Conservation (phyloP, 1,140 invertebrate species). For the Thaumetopoea pityocampa region DNA sequence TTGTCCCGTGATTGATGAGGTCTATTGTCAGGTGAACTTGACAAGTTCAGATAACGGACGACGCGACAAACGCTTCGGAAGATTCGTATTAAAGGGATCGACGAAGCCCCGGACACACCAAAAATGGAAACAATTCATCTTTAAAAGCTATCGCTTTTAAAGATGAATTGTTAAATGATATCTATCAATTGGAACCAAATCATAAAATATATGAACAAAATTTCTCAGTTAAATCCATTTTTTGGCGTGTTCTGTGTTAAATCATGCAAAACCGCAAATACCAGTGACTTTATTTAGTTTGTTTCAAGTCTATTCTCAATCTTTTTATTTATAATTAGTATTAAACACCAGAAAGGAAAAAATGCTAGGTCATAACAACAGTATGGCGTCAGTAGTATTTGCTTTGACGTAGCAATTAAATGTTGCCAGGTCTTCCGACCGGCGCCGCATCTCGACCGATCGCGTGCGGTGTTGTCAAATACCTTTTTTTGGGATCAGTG, state of each 20-base stretch:
- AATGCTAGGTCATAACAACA: no score
- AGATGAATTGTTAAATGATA: no score
- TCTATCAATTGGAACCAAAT: no score
- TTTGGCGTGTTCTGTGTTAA: constrained; percentile 7
- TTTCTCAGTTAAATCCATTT: no score
- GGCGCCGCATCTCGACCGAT: background rate
- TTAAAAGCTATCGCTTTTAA: background rate
- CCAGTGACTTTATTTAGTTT: no score
- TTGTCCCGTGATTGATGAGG: constrained; percentile 55
- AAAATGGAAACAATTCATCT: constrained; percentile 3
- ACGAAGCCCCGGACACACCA: constrained; percentile 22
- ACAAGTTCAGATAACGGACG: constrained; percentile 55
- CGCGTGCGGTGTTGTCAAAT: constrained; percentile 30
- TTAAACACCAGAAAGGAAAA: no score
- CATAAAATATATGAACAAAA: no score
- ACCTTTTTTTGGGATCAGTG: constrained; percentile 99
- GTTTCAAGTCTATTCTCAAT: no score
- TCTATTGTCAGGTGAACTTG: constrained; percentile 49
- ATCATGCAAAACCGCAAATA: constrained; percentile 1
- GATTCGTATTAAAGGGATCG: constrained; percentile 32
- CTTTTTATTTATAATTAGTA: no score
- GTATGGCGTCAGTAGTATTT: background rate
- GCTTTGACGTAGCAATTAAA: background rate
- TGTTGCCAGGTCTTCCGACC: background rate
- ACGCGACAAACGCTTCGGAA: constrained; percentile 41